These are phyloP conservation scores for Hartigia nigra DNA, from an alignment of 2,888 invertebrate species.

Conservation along the genomic window DNA sequence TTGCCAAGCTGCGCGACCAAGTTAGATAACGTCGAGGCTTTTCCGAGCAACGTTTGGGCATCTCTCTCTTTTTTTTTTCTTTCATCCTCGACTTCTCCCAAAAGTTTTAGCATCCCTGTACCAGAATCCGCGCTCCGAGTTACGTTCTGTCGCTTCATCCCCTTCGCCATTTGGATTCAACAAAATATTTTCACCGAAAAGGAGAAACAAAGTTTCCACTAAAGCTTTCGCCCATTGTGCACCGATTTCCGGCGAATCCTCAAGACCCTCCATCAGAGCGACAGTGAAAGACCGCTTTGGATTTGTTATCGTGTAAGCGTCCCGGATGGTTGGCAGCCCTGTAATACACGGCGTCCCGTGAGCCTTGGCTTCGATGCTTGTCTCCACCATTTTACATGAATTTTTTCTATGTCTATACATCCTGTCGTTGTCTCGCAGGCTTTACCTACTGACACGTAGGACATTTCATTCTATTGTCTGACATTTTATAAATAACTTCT, in stretches of 20 bases:
- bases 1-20: slow-evolving; percentile 9
- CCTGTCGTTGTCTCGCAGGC: not conserved
- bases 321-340: not conserved
- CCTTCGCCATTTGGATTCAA: not conserved
- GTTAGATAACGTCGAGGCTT: slow-evolving; percentile 10
- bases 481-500: no score
- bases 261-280: not conserved
- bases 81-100: not conserved
- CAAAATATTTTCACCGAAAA: not conserved
- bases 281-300: not conserved
- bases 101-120: not conserved
- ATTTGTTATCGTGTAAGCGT: not conserved
- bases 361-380: no score
- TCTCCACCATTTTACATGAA: no score
- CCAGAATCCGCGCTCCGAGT: not conserved
- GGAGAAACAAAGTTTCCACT: not conserved
- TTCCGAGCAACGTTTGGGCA: not conserved
- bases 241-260: not conserved
- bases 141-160: not conserved
- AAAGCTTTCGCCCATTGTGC: not conserved
- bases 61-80: not conserved
- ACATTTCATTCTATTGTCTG: no score
- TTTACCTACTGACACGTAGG: no score
- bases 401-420: no score
- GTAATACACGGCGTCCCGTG: no score